Evolutionary conservation across 2,113 vertebrate species (phyloP), one percentile per base, ranked within the genome.

Genomic region (Corythaixoides concolor): DNA sequence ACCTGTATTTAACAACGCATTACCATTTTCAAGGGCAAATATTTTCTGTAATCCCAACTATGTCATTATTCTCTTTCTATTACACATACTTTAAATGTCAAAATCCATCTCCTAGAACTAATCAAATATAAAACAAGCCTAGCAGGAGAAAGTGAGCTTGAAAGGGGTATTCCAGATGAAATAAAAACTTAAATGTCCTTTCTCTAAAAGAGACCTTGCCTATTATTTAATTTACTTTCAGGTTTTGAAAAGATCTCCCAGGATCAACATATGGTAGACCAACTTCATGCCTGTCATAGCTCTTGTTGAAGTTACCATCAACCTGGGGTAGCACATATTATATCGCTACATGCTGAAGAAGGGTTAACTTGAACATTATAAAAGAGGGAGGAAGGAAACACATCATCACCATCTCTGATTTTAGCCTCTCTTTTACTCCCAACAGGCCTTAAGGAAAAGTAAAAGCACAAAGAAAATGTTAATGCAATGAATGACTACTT

Each of bases 1-100:
- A 92, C 75, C 24, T 2, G 63, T 84, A 93, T 89, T 96, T 95
- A 91, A 95, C 89, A 95, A 88, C 50, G 59, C 80, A 95, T 73
- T 95, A 78, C 69, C 68, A 88, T 92, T 95, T 93, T 63, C 91
- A 95, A 97, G 94, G 93, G 82, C 90, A 97, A 97, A 97, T 92
- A 91, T 87, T 94, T 84, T 77, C 92, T 81, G 83, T 83, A 91
- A 85, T 96, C 75, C 75, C 77, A 81, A 27, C 93, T 86, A 89
- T 85, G 89, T 88, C 90, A 95, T 91, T 95, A 94, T 83, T 96
- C 88, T 88, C 74, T 64, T 75, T 77, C 73, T 93, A 84, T 87
- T 95, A 85, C 76, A 93, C 93, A 76, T 63, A 91, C 85, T 96
- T 97, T 78, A 95, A 93, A 93, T 91, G 92, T 88, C 92, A 96